Evolutionary conservation across 2,797 vertebrate species (phyloP).

Genomic region (Kryptolebias ocellatus): DNA sequence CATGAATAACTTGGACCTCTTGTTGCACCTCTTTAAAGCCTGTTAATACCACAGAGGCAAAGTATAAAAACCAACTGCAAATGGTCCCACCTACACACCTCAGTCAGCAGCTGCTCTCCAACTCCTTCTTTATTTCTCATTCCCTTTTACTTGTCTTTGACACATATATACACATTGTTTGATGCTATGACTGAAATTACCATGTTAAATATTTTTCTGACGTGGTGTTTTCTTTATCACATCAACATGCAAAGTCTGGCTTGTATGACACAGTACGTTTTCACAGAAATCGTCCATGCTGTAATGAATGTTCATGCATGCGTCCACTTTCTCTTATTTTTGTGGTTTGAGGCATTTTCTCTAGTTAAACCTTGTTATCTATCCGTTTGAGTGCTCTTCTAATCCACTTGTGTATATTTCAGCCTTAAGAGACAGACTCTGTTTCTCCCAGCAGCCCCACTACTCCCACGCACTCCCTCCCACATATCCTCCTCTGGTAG

Average conservation of each 20-base stretch:
- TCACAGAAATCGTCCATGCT: conserved; percentile 19
- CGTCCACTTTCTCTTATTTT: conserved; percentile 15
- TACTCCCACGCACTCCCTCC: conserved; percentile 76
- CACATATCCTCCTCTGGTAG: conserved; percentile 80
- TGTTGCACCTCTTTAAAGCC: conserved; percentile 54
- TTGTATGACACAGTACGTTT: conserved; percentile 13
- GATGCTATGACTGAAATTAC: conserved; percentile 43
- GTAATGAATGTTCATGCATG: not conserved
- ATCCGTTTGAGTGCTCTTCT: conserved; percentile 52
- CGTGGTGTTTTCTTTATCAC: conserved; percentile 41
- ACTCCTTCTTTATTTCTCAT: conserved; percentile 30
- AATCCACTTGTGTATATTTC: conserved; percentile 68
- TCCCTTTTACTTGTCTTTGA: conserved; percentile 23
- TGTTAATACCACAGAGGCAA: conserved; percentile 62
- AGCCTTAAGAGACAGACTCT: conserved; percentile 55
- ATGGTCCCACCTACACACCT: conserved; percentile 77
- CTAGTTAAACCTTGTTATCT: conserved; percentile 31
- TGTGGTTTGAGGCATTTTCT: conserved; percentile 32
- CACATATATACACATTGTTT: conserved; percentile 29
- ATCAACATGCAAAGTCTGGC: conserved; percentile 8
- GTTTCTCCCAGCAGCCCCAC: conserved; percentile 53
- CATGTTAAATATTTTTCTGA: conserved; percentile 43
- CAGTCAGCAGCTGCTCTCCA: conserved; percentile 64
- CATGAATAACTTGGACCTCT: conserved; percentile 24
- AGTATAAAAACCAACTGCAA: conserved; percentile 62